Base-by-base conservation (phyloP, 2,797 vertebrate genomes). In the Luscinia megarhynchos region DNA sequence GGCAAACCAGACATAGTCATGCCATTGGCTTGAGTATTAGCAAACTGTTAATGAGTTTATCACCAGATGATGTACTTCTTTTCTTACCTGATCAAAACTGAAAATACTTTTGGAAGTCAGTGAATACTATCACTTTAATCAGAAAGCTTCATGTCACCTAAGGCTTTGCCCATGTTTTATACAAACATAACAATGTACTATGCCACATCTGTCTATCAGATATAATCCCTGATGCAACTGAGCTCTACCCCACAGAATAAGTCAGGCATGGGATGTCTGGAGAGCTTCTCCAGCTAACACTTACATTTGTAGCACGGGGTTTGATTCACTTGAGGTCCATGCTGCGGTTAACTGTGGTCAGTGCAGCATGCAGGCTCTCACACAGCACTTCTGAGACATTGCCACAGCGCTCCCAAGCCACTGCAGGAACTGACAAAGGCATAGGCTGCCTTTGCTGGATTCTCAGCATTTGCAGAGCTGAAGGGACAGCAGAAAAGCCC, bases 151-250 rank as follows among this genome's bases (percentile, higher is more conserved):
- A 29, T 70, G 87, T 74, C 26, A 66, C 0, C 0, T 62, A 27
- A 76, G 51, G 15, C 26, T 79, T 74, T 23, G 12, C 10, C 5
- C 15, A 17, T 26, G 21, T 40, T 87, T 76, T 70, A 66, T 15
- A 32, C 13, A 81, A 78, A 53, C 21, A 20, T 38, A 77, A 43
- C 29, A 84, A n/a, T 3, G 15, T 45, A 68, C 17, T 73, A 15
- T 19, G 9, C 40, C 27, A 66, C n/a, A 82, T 26, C 46, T 73
- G 9, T 40, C 51, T 79, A n/a, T 32, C 64, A 55, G 55, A 38
- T 19, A 54, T 1, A 15, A 64, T 41, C n/a, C 21, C 51, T 46
- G 63, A 41, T 0, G 0, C 27, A 89, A 27, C 45, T 15, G 38
- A 84, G 26, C 26, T 66, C 23, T 62, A 77, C 3, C 14, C 14